phyloP scores from a whole-genome alignment of 2,888 invertebrate species.

The Philonicus albiceps region DNA sequence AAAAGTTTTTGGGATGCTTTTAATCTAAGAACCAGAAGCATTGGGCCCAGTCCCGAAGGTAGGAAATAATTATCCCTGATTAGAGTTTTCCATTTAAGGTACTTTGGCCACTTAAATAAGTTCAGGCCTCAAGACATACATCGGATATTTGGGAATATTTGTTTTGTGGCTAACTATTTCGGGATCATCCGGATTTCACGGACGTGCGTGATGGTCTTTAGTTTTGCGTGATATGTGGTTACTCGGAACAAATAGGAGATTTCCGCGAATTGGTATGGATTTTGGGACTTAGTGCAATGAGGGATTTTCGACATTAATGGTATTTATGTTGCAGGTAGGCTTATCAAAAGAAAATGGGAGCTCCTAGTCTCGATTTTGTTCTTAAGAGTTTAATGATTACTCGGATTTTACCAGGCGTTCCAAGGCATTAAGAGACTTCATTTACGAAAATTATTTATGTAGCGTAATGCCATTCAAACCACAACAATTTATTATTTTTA shows the following conservation, averaged over 20 bases:
- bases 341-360: background rate
- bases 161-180: background rate
- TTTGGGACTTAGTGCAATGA: background rate
- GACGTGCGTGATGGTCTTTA: background rate
- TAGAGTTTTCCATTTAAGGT: constrained; percentile 16
- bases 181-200: constrained; percentile 22
- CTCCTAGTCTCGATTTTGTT: background rate
- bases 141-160: background rate
- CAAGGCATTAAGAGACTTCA: background rate
- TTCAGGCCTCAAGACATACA: background rate
- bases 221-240: background rate
- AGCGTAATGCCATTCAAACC: no score
- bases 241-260: background rate
- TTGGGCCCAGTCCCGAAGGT: background rate
- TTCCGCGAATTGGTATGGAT: background rate
- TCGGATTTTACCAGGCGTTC: background rate
- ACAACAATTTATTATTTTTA: no score
- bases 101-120: constrained; percentile 2
- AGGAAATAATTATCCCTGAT: constrained; percentile 24
- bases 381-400: background rate
- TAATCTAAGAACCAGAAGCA: background rate
- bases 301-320: background rate
- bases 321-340: background rate
- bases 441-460: no score
- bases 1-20: background rate